Evolutionary conservation across 23 tunicate genomes (phyloP).

Genomic region (Pegea sp.): DNA sequence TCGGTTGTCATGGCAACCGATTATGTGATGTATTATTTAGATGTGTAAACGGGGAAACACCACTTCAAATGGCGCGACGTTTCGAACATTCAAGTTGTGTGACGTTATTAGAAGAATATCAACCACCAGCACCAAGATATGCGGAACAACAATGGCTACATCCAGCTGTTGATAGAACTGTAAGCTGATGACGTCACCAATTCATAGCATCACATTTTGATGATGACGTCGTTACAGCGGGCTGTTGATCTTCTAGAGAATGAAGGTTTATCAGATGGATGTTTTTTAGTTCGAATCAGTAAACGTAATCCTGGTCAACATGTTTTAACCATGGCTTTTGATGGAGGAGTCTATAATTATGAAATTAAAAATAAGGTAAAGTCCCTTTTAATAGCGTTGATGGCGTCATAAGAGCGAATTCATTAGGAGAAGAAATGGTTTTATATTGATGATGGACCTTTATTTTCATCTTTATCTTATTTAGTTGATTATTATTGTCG

Average conservation of each 20-base stretch:
- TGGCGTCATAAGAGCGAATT: background rate
- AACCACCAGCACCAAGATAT: background rate
- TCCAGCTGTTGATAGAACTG: background rate
- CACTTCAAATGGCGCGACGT: background rate
- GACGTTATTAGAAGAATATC: background rate
- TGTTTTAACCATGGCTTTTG: constrained; percentile 85
- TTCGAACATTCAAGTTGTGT: background rate
- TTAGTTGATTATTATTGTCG: constrained; percentile 82
- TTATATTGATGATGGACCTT: constrained; percentile 95
- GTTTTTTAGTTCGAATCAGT: constrained; percentile 72
- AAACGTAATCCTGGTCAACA: constrained; percentile 63
- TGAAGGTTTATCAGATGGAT: constrained; percentile 56
- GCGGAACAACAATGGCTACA: constrained; percentile 1
- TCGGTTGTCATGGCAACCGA: too few relatives aligned
- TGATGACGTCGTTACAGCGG: constrained; percentile 32
- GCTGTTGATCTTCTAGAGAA: constrained; percentile 60
- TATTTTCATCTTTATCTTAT: constrained; percentile 54
- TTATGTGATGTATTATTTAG: constrained; percentile 4
- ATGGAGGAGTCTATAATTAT: constrained; percentile 66
- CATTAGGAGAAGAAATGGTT: constrained; percentile 27
- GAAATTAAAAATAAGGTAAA: constrained; percentile 60
- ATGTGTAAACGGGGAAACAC: constrained; percentile 21
- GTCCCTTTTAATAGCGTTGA: background rate
- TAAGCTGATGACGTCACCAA: background rate
- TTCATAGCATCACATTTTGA: background rate